Base-by-base conservation (phyloP, 2,888 invertebrate genomes). In the Euspilapteryx auroguttella region DNA sequence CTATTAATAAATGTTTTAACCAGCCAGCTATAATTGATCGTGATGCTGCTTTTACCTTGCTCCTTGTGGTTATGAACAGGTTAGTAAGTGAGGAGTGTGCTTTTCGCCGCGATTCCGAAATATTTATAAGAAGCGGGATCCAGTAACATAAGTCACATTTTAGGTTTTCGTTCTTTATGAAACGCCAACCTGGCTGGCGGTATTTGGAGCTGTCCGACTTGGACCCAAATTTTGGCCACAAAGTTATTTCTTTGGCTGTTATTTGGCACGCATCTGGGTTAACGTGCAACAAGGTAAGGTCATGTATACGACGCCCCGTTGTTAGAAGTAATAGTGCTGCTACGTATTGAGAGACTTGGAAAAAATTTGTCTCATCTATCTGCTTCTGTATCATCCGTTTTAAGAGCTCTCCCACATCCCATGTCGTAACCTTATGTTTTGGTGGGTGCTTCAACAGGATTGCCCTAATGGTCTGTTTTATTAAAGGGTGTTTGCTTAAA, bases 1-100 rank as follows among this genome's bases (percentile, higher is more conserved):
- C 25, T 27, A 30, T 12, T 20, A 28, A 30, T 25, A 6, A 17
- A 7, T n/a, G 27, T 20, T 13, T 25, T 28, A 26, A 11, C 26
- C 26, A 26, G 12, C 20, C 20, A 10, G 17, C 26, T 15, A 26
- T 26, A 5, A 26, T 20, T 4, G 26, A 17, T 14, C 26, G 17
- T 3, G 26, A 26, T 4, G 26, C 26, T 3, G 17, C 11, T 8
- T 17, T 17, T 28, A 32, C 22, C 11, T 21, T 24, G 5, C 24
- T 12, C 3, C 24, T 3, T 3, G 24, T 24, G 4, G 24, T 24
- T 4, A 25, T 25, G n/a, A 25, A 25, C 3, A 25, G 25, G n/a
- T 14, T 25, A 4, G 6, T 14, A 13, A 25, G n/a, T 4, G 6
- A 5, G 3, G 4, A 3, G 3, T n/a, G 4, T 6, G 25, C 25